phyloP scores from a whole-genome alignment of 1,140 invertebrate genomes.

The Saccostrea glomerata region DNA sequence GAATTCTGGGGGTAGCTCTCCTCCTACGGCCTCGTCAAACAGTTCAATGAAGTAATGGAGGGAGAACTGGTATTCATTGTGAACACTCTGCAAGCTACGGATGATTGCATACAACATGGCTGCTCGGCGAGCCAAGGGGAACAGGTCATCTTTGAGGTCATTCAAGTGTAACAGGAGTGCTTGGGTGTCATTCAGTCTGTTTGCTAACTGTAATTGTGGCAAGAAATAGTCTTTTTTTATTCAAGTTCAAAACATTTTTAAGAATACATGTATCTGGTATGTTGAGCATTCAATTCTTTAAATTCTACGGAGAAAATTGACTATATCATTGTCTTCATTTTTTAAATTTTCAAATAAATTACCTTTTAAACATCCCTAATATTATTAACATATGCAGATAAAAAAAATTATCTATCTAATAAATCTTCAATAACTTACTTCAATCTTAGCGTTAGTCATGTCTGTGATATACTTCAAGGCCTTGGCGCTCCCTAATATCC shows the following conservation, averaged over 20 bases:
- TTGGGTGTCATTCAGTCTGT: constrained; percentile 65
- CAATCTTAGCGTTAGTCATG: constrained; percentile 72
- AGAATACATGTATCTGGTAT: not conserved
- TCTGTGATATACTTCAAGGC: constrained; percentile 72
- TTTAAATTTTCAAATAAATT: no score
- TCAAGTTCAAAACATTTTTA: not conserved
- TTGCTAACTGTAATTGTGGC: constrained; percentile 68
- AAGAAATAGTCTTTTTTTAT: constrained; percentile 8
- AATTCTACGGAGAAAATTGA: no score
- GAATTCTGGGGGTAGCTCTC: constrained; percentile 68
- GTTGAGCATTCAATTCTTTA: not conserved
- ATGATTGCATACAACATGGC: constrained; percentile 74
- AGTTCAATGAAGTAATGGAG: constrained; percentile 72
- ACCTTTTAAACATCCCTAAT: no score
- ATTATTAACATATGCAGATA: no score
- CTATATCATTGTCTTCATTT: no score
- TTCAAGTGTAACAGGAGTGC: constrained; percentile 72
- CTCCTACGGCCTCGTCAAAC: constrained; percentile 76
- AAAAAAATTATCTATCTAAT: no score
- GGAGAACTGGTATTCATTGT: constrained; percentile 75
- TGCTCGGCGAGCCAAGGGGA: constrained; percentile 73
- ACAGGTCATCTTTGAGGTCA: constrained; percentile 74
- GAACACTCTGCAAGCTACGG: constrained; percentile 69
- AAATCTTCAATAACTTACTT: constrained; percentile 56
- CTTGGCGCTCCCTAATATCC: constrained; percentile 69